A percentile compares a stretch with the other conserved stretches of the same genome.
phyloP scores from a whole-genome alignment of 1,140 invertebrate species.

The Ridgeia piscesae region DNA sequence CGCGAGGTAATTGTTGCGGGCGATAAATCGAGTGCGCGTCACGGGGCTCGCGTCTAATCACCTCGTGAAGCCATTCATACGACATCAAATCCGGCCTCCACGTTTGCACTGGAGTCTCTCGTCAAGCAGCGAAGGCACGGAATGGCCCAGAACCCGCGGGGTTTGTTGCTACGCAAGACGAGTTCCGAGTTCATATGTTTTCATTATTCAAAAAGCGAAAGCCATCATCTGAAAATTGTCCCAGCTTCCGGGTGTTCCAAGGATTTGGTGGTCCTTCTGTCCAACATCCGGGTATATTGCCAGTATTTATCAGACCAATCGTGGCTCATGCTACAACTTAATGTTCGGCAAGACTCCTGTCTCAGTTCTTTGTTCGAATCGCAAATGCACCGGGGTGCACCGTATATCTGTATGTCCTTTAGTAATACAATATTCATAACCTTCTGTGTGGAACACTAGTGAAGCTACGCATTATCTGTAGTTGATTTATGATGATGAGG shows the following conservation, averaged over 20 bases:
- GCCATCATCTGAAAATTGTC: no score
- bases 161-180: neutral
- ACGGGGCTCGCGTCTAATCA: neutral
- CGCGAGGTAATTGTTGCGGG: neutral
- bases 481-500: neutral
- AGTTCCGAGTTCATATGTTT: neutral
- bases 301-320: neutral
- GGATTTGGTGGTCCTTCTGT: no score
- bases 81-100: neutral
- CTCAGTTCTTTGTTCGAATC: neutral
- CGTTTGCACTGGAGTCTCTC: neutral
- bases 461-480: neutral
- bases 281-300: neutral
- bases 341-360: neutral
- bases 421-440: neutral
- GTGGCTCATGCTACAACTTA: neutral
- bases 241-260: no score
- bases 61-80: neutral
- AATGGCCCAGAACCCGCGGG: neutral
- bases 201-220: neutral
- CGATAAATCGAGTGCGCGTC: neutral
- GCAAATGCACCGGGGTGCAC: neutral
- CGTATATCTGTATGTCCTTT: neutral
- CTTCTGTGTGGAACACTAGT: neutral
- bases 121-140: neutral